These are phyloP conservation scores for Podocnemis expansa DNA, from an alignment of 2,113 vertebrate species.

Conservation along the genomic window DNA sequence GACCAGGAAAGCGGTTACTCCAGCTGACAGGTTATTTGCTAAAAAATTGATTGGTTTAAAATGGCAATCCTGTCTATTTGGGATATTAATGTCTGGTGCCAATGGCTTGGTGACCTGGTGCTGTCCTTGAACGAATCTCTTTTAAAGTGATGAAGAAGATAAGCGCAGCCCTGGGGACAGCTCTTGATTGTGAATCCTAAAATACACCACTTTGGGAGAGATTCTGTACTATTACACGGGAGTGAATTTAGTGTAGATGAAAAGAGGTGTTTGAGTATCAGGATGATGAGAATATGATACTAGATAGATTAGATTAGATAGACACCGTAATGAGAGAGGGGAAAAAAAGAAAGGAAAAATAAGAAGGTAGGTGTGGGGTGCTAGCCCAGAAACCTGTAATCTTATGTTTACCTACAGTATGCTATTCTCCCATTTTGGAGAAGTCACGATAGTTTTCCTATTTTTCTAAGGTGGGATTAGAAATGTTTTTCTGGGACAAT, in stretches of 20 bases:
- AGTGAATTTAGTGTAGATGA: background rate
- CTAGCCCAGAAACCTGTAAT: background rate
- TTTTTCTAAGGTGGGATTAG: background rate
- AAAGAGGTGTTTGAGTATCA: background rate
- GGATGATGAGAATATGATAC: background rate
- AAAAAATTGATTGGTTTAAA: background rate
- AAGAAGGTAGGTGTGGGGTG: background rate
- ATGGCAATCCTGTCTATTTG: background rate
- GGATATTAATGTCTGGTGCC: background rate
- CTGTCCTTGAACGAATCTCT: background rate
- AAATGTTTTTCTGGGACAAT: background rate
- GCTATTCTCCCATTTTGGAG: background rate
- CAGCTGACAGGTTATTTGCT: background rate
- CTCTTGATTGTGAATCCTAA: background rate
- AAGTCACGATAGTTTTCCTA: background rate
- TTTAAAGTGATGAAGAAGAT: background rate
- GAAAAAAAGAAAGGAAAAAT: background rate
- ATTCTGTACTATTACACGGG: background rate
- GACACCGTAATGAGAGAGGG: background rate
- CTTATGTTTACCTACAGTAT: background rate
- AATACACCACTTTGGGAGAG: background rate
- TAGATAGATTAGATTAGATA: background rate
- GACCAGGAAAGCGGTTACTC: background rate
- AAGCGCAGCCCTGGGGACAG: background rate
- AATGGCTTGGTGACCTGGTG: background rate